Evolutionary conservation across 35 echinoderm and acorn worm species (phyloP), one percentile per base, ranked within the genome.

Genomic region (Stichopus chloronotus): DNA sequence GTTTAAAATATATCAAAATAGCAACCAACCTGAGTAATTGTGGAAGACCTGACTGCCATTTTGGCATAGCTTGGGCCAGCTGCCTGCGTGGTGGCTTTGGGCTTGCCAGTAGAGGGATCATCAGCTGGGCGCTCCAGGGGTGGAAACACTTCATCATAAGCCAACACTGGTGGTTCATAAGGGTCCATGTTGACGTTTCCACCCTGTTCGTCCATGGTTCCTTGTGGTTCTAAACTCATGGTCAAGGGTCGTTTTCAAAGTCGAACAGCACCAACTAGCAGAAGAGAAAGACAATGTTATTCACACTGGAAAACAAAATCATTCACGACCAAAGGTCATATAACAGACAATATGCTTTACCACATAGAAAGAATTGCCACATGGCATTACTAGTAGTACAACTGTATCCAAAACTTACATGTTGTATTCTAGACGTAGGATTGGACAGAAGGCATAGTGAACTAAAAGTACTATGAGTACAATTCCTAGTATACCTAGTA

Each of bases 31-130:
- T 99, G 97, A 99, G 97, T 99, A 71, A 98, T 94, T 83, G 90
- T 96, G 95, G 97, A 99, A 99, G 97, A 99, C 95, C 94, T 94
- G 82, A 99, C 95, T 81, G 97, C 97, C 97, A 99, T 99, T 87
- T 93, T 99, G 94, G 97, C 94, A 87, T 99, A 96, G 76, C 92
- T 90, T 92, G 92, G 94, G 77, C 95, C 93, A 59, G 87, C 78
- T 20, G 80, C 21, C 13, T 90, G 86, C 63, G 7, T 56, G 71
- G 77, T 63, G 57, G 56, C 72, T 14, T 57, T 60, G 55, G 14
- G 83, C 79, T 90, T 87, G 53, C 57, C 83, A 72, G 60, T 78
- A 60, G 25, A 9, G 23, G 91, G 20, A 13, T 58, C 68, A 23
- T 92, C 90, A 19, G 58, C 85, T 78, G 91, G 91, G 58, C 53